Percentiles rank a stretch among this genome's conserved stretches.
phyloP scores from a whole-genome alignment of 2,888 invertebrate genomes.

The Julus scanicus region DNA sequence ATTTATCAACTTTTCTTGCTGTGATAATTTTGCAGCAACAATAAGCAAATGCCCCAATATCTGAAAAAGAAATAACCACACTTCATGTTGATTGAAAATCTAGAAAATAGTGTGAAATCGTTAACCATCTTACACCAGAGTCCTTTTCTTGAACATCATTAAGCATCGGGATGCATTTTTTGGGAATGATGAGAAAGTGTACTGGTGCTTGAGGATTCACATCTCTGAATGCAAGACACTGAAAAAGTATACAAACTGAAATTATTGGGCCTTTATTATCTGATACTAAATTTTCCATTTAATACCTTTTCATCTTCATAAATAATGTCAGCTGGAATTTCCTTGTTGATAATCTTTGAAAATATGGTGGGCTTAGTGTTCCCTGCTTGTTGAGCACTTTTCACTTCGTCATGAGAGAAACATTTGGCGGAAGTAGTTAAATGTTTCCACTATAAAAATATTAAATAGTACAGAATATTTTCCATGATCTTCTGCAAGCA shows the following conservation, averaged over 20 bases:
- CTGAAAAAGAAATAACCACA: slow-evolving; percentile 50
- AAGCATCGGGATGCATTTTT: slow-evolving; percentile 85
- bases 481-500: too few relatives aligned
- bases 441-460: not conserved
- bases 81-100: not conserved
- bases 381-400: slow-evolving; percentile 28
- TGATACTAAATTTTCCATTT: not conserved
- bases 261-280: not conserved
- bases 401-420: slow-evolving; percentile 40
- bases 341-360: slow-evolving; percentile 68
- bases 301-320: slow-evolving; percentile 69
- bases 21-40: slow-evolving; percentile 66
- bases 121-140: slow-evolving; percentile 71
- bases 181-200: slow-evolving; percentile 94
- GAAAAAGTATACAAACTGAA: slow-evolving; percentile 57
- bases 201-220: slow-evolving; percentile 91
- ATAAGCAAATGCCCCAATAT: slow-evolving; percentile 67
- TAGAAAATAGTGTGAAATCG: not conserved
- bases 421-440: not conserved
- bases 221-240: slow-evolving; percentile 96
- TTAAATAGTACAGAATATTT: not conserved
- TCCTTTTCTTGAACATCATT: slow-evolving; percentile 82
- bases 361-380: slow-evolving; percentile 67
- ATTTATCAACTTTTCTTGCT: slow-evolving; percentile 70
- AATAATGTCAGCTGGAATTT: slow-evolving; percentile 69